A percentile compares a stretch with the other conserved stretches of the same genome.
Evolutionary conservation across 1,140 invertebrate genomes (phyloP).

Genomic region (Dendrolimus kikuchii): DNA sequence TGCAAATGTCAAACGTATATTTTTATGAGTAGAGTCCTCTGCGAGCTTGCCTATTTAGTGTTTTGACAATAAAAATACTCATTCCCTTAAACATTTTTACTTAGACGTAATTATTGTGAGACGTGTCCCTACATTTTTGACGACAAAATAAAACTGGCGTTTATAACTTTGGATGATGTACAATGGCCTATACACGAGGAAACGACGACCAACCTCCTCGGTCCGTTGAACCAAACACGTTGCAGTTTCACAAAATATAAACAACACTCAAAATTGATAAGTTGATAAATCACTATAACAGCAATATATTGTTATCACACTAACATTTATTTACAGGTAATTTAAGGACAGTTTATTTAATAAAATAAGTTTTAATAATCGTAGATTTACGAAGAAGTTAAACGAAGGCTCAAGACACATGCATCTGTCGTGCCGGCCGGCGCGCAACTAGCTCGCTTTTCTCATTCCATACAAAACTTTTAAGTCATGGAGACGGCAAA

Average conservation of each 20-base stretch:
- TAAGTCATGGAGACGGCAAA: constrained; percentile 71
- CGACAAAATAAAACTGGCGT: constrained; percentile 18
- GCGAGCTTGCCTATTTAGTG: no score
- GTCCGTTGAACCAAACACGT: constrained; percentile 71
- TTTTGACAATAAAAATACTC: no score
- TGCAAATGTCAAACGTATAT: no score
- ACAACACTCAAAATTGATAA: constrained; percentile 34
- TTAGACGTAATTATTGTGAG: no score
- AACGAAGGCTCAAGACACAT: constrained; percentile 35
- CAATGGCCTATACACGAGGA: constrained; percentile 52
- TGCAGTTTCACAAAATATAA: constrained; percentile 67
- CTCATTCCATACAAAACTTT: constrained; percentile 67
- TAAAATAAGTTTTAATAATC: constrained; percentile 41
- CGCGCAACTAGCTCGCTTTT: constrained; percentile 60
- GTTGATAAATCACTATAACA: constrained; percentile 21
- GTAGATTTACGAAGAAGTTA: constrained; percentile 57
- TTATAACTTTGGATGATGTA: constrained; percentile 31
- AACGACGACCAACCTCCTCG: constrained; percentile 58
- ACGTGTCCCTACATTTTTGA: no score
- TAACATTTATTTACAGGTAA: constrained; percentile 5
- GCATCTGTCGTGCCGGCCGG: constrained; percentile 55
- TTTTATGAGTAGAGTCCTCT: no score
- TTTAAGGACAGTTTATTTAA: not conserved
- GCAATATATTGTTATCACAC: not conserved
- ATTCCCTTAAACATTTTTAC: no score